phyloP scores from a whole-genome alignment of 2,888 invertebrate genomes.

The Tipula unca region DNA sequence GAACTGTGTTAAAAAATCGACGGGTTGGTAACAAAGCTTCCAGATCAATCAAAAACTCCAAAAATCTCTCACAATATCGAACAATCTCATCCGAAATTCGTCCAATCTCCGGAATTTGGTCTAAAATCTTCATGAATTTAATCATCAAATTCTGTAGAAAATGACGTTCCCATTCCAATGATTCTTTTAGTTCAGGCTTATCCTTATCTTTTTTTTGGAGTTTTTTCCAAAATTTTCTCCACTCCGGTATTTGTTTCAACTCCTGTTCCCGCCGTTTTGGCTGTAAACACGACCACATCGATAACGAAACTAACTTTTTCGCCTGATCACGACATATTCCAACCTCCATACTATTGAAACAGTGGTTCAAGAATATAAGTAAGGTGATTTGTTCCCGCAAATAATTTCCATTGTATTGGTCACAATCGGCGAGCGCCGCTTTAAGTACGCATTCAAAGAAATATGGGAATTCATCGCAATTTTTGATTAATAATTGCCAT shows the following conservation, averaged over 20 bases:
- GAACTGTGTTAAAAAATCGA: constrained; percentile 90
- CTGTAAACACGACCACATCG: constrained; percentile 88
- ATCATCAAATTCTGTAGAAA: constrained; percentile 77
- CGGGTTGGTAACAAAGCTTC: constrained; percentile 92
- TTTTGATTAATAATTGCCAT: constrained; percentile 84
- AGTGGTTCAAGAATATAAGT: constrained; percentile 88
- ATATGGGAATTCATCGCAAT: constrained; percentile 65
- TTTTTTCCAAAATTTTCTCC: constrained; percentile 86
- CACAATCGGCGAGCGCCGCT: constrained; percentile 34
- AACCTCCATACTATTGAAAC: constrained; percentile 96
- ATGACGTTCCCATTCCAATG: constrained; percentile 73
- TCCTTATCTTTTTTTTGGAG: constrained; percentile 70
- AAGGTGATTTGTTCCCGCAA: constrained; percentile 77
- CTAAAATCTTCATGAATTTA: constrained; percentile 76
- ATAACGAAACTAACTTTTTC: constrained; percentile 80
- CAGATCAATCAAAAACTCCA: constrained; percentile 92
- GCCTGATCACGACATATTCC: constrained; percentile 87
- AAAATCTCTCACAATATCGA: constrained; percentile 85
- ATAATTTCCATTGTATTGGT: constrained; percentile 19
- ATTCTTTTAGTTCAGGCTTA: constrained; percentile 57
- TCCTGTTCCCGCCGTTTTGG: constrained; percentile 77
- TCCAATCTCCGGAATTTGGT: constrained; percentile 59
- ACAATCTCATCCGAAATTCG: constrained; percentile 49
- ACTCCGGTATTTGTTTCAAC: constrained; percentile 76
- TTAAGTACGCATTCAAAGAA: constrained; percentile 77